Evolutionary conservation across 2,888 invertebrate genomes (phyloP).

Genomic region (Heteropelma amictum): DNA sequence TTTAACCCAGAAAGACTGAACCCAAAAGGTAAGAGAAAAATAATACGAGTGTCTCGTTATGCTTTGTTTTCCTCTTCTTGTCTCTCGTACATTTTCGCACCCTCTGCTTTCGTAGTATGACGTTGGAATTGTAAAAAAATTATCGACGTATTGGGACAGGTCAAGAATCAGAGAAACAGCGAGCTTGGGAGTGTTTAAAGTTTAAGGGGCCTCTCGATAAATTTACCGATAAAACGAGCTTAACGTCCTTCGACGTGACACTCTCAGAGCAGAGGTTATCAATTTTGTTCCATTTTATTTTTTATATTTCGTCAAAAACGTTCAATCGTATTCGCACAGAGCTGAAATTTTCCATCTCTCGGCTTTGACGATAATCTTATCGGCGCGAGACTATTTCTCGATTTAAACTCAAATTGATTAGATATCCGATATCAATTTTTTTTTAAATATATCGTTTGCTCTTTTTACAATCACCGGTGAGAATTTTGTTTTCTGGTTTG

Average conservation of each 20-base stretch:
- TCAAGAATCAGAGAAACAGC: constrained; percentile 1
- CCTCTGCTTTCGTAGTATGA: background rate
- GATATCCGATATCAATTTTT: background rate
- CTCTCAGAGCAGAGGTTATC: background rate
- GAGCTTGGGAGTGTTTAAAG: background rate
- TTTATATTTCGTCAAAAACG: background rate
- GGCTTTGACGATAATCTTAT: no score
- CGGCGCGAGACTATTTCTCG: background rate
- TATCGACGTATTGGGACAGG: background rate
- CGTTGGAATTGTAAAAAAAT: background rate
- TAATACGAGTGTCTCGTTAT: no score
- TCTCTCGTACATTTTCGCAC: background rate
- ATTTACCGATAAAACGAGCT: background rate
- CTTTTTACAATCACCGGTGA: no score
- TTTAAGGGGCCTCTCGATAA: background rate
- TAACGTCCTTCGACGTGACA: background rate
- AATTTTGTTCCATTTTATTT: no score
- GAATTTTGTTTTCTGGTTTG: background rate
- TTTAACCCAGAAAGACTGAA: constrained; percentile 95
- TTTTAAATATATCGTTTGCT: no score
- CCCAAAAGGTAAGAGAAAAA: constrained; percentile 88
- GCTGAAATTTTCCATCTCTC: background rate
- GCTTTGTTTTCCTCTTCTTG: background rate
- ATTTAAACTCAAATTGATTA: background rate
- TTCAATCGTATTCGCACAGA: background rate